A percentile compares a stretch with the other conserved stretches of the same genome.
These are phyloP conservation scores for Entelurus aequoreus DNA, from an alignment of 2,113 vertebrate species.

Conservation along the genomic window DNA sequence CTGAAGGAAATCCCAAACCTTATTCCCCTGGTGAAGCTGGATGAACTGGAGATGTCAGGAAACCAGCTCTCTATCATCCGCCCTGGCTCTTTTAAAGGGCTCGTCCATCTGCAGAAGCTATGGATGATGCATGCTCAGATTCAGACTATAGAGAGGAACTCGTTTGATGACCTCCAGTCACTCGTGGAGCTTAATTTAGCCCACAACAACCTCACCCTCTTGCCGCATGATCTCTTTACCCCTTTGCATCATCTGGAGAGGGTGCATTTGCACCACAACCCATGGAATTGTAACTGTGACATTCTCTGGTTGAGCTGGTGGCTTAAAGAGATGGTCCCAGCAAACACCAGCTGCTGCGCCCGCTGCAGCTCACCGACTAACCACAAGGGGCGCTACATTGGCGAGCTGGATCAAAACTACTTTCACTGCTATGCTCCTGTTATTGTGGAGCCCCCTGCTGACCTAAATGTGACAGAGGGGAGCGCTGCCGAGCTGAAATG, in stretches of 20 bases:
- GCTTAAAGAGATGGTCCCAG: constrained; percentile 98
- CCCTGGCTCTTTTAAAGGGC: constrained; percentile 96
- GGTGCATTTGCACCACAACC: constrained; percentile 97
- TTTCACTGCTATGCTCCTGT: constrained; percentile 98
- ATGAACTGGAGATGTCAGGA: constrained; percentile 97
- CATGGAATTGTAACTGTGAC: constrained; percentile 99
- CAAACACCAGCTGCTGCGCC: constrained; percentile 97
- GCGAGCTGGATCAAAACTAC: constrained; percentile 96
- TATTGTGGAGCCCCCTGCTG: constrained; percentile 94
- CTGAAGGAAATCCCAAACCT: constrained; percentile 98
- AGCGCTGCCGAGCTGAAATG: constrained; percentile 97
- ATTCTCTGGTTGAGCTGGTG: constrained; percentile 99
- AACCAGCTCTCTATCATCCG: constrained; percentile 90
- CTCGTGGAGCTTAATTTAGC: constrained; percentile 97
- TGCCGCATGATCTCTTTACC: constrained; percentile 98
- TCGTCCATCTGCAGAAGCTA: constrained; percentile 96
- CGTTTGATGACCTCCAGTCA: constrained; percentile 97
- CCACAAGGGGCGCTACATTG: constrained; percentile 94
- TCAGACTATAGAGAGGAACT: constrained; percentile 96
- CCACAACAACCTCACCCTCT: constrained; percentile 94
- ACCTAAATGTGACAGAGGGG: constrained; percentile 97
- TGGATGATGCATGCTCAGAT: constrained; percentile 99
- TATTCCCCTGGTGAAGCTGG: constrained; percentile 90
- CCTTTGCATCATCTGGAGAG: constrained; percentile 92
- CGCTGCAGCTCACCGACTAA: constrained; percentile 88